Conservation (phyloP, 2,113 vertebrate genomes). For the Oreochromis aureus region DNA sequence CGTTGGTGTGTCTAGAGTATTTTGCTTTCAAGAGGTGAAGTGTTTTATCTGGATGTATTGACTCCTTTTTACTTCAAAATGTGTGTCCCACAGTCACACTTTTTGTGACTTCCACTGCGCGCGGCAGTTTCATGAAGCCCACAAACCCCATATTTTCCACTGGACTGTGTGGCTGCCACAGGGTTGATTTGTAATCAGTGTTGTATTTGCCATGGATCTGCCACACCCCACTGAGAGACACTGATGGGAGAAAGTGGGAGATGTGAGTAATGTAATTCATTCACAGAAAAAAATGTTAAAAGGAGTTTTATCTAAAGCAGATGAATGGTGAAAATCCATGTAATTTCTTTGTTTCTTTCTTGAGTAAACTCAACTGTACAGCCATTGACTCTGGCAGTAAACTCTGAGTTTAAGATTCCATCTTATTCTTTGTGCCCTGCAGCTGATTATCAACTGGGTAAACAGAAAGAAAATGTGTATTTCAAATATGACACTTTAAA, state of each 20-base stretch:
- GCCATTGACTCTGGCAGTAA: neutral
- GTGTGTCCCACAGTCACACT: neutral
- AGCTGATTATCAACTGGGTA: neutral
- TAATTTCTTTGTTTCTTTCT: neutral
- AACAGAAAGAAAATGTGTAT: neutral
- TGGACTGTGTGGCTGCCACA: neutral
- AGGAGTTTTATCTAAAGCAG: neutral
- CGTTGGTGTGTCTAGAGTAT: neutral
- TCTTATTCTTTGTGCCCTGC: neutral
- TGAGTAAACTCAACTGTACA: neutral
- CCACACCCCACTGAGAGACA: neutral
- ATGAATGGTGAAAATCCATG: neutral
- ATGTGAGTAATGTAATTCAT: neutral
- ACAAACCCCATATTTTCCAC: neutral
- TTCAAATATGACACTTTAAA: neutral
- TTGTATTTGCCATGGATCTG: neutral
- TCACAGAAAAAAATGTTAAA: neutral
- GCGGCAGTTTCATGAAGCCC: neutral
- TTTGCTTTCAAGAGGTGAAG: neutral
- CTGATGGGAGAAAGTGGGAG: neutral
- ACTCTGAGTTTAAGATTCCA: neutral
- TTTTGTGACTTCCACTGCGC: neutral
- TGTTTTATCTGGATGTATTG: neutral
- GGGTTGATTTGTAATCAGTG: neutral
- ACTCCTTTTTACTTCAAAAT: slow-evolving; percentile 14